These are phyloP conservation scores for Ennomos erosarius DNA, from an alignment of 2,888 invertebrate species.

Conservation along the genomic window DNA sequence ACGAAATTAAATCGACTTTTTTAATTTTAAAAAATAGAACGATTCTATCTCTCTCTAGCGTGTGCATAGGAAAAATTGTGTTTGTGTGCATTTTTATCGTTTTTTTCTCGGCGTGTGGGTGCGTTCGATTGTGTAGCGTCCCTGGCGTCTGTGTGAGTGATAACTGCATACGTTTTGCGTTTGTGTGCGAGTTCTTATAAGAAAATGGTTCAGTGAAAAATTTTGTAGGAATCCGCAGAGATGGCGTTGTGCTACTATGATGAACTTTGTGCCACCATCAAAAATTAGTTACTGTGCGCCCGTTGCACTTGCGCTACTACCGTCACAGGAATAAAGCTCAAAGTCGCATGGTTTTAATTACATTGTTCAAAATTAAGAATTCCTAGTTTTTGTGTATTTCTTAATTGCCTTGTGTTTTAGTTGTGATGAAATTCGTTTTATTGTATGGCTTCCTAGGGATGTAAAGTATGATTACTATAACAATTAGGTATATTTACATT, in stretches of 20 bases:
- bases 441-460: constrained; percentile 24
- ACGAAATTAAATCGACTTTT: constrained; percentile 30
- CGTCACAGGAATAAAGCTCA: constrained; percentile 36
- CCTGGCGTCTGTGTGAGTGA: constrained; percentile 49
- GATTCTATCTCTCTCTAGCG: constrained; percentile 52
- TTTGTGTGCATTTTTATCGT: constrained; percentile 82
- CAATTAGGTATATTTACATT: too few species aligned
- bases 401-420: constrained; percentile 42
- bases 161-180: constrained; percentile 49
- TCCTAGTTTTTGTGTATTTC: constrained; percentile 40
- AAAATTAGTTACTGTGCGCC: constrained; percentile 60
- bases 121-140: constrained; percentile 77
- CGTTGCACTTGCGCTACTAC: constrained; percentile 44
- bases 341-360: constrained; percentile 33
- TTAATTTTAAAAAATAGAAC: constrained; percentile 53
- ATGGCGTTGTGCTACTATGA: constrained; percentile 77
- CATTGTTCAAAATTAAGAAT: constrained; percentile 46
- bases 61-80: constrained; percentile 51
- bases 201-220: constrained; percentile 83
- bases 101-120: constrained; percentile 83
- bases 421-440: constrained; percentile 38
- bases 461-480: constrained; percentile 7
- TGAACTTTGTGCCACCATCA: constrained; percentile 63
- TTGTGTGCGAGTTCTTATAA: constrained; percentile 79
- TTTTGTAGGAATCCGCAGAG: constrained; percentile 79